phyloP scores from a whole-genome alignment of 2,113 vertebrate species.

The Psittacus erithacus region DNA sequence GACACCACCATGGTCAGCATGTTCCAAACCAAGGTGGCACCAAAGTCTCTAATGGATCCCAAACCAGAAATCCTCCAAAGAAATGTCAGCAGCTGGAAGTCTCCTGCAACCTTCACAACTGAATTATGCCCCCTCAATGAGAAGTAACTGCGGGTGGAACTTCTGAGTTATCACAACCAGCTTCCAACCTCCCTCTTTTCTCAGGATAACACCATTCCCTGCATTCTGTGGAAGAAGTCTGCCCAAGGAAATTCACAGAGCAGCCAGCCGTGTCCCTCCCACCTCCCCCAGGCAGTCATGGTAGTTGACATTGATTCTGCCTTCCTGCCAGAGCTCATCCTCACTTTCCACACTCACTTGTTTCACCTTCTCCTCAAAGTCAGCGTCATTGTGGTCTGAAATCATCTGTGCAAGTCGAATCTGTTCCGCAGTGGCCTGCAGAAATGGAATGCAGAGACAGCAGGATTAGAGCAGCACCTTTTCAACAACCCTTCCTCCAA shows the following conservation, averaged over 20 bases:
- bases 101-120: neutral
- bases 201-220: neutral
- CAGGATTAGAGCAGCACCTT: accelerated
- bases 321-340: neutral
- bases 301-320: neutral
- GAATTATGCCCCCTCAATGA: accelerated
- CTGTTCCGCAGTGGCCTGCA: constrained; percentile 96
- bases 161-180: neutral
- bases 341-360: constrained; percentile 81
- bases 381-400: constrained; percentile 97
- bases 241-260: neutral
- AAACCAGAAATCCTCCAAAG: neutral
- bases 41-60: neutral
- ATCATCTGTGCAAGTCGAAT: constrained; percentile 99
- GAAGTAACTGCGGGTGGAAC: neutral
- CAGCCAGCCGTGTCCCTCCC: neutral
- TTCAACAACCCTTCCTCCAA: neutral
- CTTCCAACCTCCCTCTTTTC: neutral
- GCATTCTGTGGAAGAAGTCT: neutral
- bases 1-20: neutral
- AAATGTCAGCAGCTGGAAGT: neutral
- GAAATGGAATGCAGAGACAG: neutral
- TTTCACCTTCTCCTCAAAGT: constrained; percentile 99
- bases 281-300: accelerated
- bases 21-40: neutral